Evolutionary conservation across 1,140 invertebrate genomes (phyloP).

Genomic region (Magallana gigas): DNA sequence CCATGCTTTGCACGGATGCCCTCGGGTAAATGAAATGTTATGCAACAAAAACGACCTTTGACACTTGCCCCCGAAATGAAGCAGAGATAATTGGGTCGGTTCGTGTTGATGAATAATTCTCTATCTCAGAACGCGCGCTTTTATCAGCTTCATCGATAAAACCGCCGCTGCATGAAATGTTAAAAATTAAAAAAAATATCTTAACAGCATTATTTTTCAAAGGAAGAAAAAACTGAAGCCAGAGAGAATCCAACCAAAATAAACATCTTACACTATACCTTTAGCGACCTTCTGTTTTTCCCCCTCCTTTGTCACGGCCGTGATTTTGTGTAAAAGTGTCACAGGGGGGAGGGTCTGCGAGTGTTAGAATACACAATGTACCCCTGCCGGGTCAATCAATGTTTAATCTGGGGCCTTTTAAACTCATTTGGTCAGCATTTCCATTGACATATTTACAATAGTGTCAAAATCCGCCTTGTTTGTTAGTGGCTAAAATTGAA

Average conservation of each 20-base stretch:
- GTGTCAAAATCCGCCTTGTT: not conserved
- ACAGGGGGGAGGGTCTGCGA: not conserved
- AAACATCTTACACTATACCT: not conserved
- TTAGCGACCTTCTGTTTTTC: not conserved
- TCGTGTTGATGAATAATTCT: not conserved
- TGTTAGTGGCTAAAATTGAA: no score
- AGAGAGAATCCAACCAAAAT: no score
- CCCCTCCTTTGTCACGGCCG: not conserved
- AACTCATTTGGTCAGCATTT: slow-evolving; percentile 10
- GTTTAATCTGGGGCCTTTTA: slow-evolving; percentile 6
- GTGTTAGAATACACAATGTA: not conserved
- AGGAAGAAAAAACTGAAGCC: no score
- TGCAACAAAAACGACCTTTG: not conserved
- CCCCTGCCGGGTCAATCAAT: slow-evolving; percentile 19
- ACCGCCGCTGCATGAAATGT: not conserved
- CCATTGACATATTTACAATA: slow-evolving; percentile 16
- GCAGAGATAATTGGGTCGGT: not conserved
- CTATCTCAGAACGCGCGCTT: not conserved
- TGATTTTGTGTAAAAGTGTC: not conserved
- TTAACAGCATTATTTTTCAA: no score
- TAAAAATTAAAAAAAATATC: no score
- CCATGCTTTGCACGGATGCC: no score
- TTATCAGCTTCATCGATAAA: not conserved
- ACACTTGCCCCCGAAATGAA: slow-evolving; percentile 11
- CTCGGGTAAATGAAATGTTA: not conserved